Base-by-base conservation (phyloP, 2,888 invertebrate species). In the Cephus rjabovi region DNA sequence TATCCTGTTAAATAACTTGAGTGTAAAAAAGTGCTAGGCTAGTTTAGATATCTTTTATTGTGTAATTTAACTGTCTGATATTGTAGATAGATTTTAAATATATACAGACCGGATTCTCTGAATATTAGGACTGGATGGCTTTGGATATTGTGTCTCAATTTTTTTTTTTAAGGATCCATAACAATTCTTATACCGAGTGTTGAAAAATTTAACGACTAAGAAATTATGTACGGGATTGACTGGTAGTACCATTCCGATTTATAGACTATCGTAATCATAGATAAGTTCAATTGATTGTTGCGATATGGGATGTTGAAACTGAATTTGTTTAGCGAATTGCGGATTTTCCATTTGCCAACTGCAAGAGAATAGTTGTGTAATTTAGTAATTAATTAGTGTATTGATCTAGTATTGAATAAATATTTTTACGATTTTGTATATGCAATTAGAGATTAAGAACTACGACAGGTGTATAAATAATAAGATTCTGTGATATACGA, bases 1-100 rank as follows among this genome's bases (percentile, higher is more conserved):
- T 56, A 56, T 56, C 56, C 71, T 71, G 71, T 34, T 34, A 34
- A 71, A 71, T 71, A 34, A 71, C 71, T 71, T 34, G 31, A 34
- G 31, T 71, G 71, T 71, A 71, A 30, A 71, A 71, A 71, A 71
- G 34, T 56, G 56, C 56, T 56, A 56, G 56, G 15, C 23, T 6
- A 9, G 56, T 23, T 56, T 23, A 23, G 56, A 9, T 23, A 56
- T 2, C 56, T 56, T 56, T 56, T 6, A 56, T 56, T 56, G 56
- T 56, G 56, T 56, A 56, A 56, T 56, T 56, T 23, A 23, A 23
- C 56, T 56, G 56, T 23, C 56, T 23, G 56, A 6, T 56, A 9
- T 23, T 56, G 15, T 23, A 56, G 56, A 56, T 23, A 56, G 56
- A 56, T 56, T 56, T 56, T 56, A 56, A 56, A 56, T 56, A 56